Evolutionary conservation across 2,888 invertebrate genomes (phyloP).

Genomic region (Ochropacha duplaris): DNA sequence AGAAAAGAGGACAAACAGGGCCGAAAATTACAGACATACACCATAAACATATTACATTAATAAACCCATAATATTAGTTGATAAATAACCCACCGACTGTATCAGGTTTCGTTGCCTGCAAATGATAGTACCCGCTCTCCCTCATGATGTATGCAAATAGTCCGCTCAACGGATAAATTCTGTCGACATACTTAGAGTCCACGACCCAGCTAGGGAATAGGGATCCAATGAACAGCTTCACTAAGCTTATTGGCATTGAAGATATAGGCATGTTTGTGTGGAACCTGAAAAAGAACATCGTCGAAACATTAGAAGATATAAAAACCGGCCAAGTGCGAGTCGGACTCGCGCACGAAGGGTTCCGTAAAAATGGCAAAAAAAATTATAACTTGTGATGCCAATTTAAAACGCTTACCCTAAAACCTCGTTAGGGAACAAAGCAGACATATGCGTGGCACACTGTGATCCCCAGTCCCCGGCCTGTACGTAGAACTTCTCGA

Average conservation of each 20-base stretch:
- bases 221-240: constrained; percentile 73
- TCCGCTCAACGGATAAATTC: constrained; percentile 78
- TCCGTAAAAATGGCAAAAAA: too few relatives aligned
- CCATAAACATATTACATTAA: too few relatives aligned
- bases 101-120: constrained; percentile 93
- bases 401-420: constrained; percentile 54
- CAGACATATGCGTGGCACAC: constrained; percentile 83
- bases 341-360: too few relatives aligned
- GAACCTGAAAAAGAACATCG: constrained; percentile 77
- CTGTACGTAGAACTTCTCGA: constrained; percentile 86
- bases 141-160: constrained; percentile 48
- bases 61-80: too few relatives aligned
- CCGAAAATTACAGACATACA: too few relatives aligned
- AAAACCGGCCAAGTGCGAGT: too few relatives aligned
- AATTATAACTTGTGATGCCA: too few relatives aligned
- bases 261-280: constrained; percentile 86
- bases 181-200: constrained; percentile 62
- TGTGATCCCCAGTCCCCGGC: constrained; percentile 92
- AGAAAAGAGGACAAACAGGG: too few relatives aligned
- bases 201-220: constrained; percentile 77
- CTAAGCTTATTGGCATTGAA: constrained; percentile 47
- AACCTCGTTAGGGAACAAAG: constrained; percentile 84
- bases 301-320: too few relatives aligned
- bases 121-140: constrained; percentile 86
- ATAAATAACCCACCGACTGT: constrained; percentile 84